Conservation (phyloP, 2,888 invertebrate genomes). For the Lobophora halterata region DNA sequence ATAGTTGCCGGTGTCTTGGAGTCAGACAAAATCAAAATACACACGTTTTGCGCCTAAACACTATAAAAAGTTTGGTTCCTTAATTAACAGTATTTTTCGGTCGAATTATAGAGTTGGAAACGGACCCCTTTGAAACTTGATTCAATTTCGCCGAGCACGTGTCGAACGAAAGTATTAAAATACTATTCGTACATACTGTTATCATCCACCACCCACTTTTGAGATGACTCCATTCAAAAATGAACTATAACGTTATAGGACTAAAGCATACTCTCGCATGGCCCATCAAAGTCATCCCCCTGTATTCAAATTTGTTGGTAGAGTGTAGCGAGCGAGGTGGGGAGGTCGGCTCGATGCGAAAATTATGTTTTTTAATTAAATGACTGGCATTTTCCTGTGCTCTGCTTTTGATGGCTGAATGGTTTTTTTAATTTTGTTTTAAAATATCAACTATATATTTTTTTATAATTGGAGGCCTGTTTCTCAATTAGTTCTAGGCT, state of each 20-base stretch:
- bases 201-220: slow-evolving; percentile 5
- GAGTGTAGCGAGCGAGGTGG: background rate
- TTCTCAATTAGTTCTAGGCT: too few relatives aligned
- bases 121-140: slow-evolving; percentile 11
- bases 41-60: too few relatives aligned
- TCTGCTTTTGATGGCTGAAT: slow-evolving; percentile 8
- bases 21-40: too few relatives aligned
- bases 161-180: slow-evolving; percentile 8
- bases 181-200: slow-evolving; percentile 9
- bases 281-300: slow-evolving; percentile 9
- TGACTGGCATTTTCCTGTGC: slow-evolving; percentile 7
- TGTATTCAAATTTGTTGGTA: slow-evolving; percentile 6
- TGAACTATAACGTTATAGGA: background rate
- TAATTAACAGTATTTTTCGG: too few relatives aligned
- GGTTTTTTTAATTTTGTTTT: slow-evolving; percentile 12
- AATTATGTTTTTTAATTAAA: slow-evolving; percentile 30
- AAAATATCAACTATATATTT: too few relatives aligned
- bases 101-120: background rate
- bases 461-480: too few relatives aligned
- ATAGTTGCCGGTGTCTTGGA: too few relatives aligned
- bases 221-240: slow-evolving; percentile 3
- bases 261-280: slow-evolving; percentile 13
- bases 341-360: slow-evolving; percentile 13
- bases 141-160: slow-evolving; percentile 13
- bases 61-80: too few relatives aligned